A percentile compares a stretch with the other conserved stretches of the same genome.
Conservation (phyloP, 2,113 vertebrate species). For the Alces alces region DNA sequence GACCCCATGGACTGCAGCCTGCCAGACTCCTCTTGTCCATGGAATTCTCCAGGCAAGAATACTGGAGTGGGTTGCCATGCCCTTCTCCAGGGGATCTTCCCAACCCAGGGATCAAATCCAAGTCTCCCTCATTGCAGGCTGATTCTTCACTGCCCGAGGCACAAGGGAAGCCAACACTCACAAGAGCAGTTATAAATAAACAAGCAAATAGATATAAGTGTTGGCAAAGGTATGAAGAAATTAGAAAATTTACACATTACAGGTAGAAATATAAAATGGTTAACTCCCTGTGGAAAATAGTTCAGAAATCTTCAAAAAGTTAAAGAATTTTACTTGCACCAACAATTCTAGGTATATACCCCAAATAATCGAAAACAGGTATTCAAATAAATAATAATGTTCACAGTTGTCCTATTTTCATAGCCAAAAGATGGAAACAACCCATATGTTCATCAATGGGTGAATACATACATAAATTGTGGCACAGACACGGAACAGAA, state of each 20-base stretch:
- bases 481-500: not conserved
- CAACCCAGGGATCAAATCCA: not conserved
- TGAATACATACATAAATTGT: not conserved
- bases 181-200: not conserved
- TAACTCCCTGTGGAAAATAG: not conserved
- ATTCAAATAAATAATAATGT: not conserved
- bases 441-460: not conserved
- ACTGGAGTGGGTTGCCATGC: not conserved
- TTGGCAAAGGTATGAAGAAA: not conserved
- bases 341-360: not conserved
- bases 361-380: not conserved
- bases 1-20: fast-evolving
- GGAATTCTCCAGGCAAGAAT: not conserved
- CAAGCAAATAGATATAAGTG: not conserved
- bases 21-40: not conserved
- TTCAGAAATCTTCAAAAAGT: not conserved
- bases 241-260: not conserved
- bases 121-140: not conserved
- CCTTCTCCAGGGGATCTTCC: not conserved
- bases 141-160: not conserved
- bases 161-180: not conserved
- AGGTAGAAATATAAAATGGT: not conserved
- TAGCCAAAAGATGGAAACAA: not conserved
- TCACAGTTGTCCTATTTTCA: not conserved
- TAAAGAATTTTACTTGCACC: not conserved